phyloP scores from a whole-genome alignment of 2,888 invertebrate species.

The Erebia aethiops region DNA sequence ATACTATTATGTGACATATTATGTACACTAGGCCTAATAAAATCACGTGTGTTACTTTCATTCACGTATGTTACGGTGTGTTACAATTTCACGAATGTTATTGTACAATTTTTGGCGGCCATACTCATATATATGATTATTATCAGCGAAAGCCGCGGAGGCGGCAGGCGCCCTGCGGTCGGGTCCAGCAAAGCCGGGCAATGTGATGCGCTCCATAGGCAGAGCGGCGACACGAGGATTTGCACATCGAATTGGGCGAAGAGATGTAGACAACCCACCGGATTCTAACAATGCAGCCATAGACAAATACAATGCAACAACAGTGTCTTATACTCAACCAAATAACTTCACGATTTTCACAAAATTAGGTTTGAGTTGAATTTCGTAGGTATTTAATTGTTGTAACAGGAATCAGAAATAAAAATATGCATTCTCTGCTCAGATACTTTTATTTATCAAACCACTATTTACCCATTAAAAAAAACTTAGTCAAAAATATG shows the following conservation, averaged over 20 bases:
- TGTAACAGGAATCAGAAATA: slow-evolving; percentile 23
- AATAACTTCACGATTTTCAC: slow-evolving; percentile 21
- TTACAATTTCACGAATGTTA: too few species aligned
- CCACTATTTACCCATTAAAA: too few species aligned
- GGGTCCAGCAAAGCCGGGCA: slow-evolving; percentile 40
- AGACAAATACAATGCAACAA: not conserved
- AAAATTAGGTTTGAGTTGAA: slow-evolving; percentile 27
- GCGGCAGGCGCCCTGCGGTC: slow-evolving; percentile 55
- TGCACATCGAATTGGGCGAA: slow-evolving; percentile 53
- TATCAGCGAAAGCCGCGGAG: slow-evolving; percentile 57
- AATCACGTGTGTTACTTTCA: too few species aligned
- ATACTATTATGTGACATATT: too few species aligned
- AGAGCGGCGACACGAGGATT: slow-evolving; percentile 56
- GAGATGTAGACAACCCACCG: slow-evolving; percentile 49
- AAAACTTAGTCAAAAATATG: too few species aligned
- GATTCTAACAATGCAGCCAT: slow-evolving; percentile 39
- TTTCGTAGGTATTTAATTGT: slow-evolving; percentile 3
- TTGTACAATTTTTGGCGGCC: too few species aligned
- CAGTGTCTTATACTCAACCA: not conserved
- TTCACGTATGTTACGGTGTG: too few species aligned
- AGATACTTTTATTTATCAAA: not conserved
- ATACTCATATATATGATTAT: too few species aligned
- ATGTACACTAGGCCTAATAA: too few species aligned
- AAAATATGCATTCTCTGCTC: slow-evolving; percentile 3
- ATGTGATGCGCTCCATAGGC: slow-evolving; percentile 58